Percentiles rank a stretch among this genome's conserved stretches.
Evolutionary conservation across 2,113 vertebrate genomes (phyloP).

Genomic region (Amphiprion ocellaris): DNA sequence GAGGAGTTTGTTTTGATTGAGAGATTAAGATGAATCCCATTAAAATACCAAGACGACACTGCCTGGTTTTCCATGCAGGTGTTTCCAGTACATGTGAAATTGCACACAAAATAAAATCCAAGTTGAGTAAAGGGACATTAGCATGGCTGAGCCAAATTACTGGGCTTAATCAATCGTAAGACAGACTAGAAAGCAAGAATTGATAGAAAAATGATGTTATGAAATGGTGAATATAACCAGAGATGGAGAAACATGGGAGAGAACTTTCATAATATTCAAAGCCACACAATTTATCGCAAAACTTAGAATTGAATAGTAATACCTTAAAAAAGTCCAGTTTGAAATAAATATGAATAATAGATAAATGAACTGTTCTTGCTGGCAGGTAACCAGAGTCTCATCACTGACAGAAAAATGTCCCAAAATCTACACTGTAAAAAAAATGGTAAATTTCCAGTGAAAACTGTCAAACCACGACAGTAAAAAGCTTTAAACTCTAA

Average conservation of each 20-base stretch:
- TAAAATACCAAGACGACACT: slow-evolving; percentile 33
- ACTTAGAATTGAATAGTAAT: too few species aligned
- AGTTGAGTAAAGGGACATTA: not conserved
- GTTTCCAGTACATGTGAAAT: slow-evolving; percentile 7
- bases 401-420: slow-evolving; percentile 7
- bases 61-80: not conserved
- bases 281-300: too few species aligned
- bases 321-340: not conserved
- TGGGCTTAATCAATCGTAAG: too few species aligned
- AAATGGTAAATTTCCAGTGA: not conserved
- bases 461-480: not conserved
- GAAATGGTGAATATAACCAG: too few species aligned
- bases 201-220: too few species aligned
- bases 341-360: not conserved
- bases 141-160: not conserved
- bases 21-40: slow-evolving; percentile 26
- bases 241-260: too few species aligned
- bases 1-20: slow-evolving; percentile 41
- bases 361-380: too few species aligned
- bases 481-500: too few species aligned
- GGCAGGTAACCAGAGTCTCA: not conserved
- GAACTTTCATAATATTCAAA: too few species aligned
- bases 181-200: too few species aligned
- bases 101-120: not conserved
- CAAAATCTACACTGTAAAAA: too few species aligned